These are phyloP conservation scores for Drosophila auraria DNA, from an alignment of 1,140 invertebrate genomes.

Conservation along the genomic window DNA sequence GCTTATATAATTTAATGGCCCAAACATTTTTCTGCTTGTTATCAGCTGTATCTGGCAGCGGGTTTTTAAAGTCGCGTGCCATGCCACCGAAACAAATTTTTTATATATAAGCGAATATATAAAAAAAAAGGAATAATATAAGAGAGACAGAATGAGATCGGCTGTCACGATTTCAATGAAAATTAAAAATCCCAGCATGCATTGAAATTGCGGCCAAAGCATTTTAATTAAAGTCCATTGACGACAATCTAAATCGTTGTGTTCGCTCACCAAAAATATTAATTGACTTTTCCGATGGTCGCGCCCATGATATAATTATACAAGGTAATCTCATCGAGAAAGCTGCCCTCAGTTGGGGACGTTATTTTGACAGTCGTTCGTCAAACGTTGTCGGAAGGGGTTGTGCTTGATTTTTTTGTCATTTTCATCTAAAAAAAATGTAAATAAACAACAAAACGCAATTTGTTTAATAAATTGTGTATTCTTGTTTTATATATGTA, in stretches of 20 bases:
- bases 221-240: constrained; percentile 69
- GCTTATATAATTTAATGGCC: constrained; percentile 58
- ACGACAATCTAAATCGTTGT: constrained; percentile 61
- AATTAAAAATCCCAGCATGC: constrained; percentile 78
- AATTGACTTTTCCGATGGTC: constrained; percentile 75
- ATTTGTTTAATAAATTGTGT: no score
- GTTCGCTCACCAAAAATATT: constrained; percentile 66
- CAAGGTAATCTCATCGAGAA: no score
- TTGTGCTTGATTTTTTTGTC: no score
- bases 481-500: no score
- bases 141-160: constrained; percentile 24
- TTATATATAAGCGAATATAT: not conserved
- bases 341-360: no score
- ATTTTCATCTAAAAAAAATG: no score
- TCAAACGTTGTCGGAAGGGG: no score
- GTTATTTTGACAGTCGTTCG: no score
- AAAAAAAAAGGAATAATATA: constrained; percentile 39
- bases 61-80: constrained; percentile 56
- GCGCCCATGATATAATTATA: no score
- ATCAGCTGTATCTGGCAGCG: constrained; percentile 21
- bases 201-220: constrained; percentile 55
- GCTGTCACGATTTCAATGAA: constrained; percentile 64
- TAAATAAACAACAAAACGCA: no score
- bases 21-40: constrained; percentile 49
- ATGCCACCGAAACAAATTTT: not conserved